Evolutionary conservation across 2,888 invertebrate species (phyloP).

Genomic region (Leptinotarsa juncta): DNA sequence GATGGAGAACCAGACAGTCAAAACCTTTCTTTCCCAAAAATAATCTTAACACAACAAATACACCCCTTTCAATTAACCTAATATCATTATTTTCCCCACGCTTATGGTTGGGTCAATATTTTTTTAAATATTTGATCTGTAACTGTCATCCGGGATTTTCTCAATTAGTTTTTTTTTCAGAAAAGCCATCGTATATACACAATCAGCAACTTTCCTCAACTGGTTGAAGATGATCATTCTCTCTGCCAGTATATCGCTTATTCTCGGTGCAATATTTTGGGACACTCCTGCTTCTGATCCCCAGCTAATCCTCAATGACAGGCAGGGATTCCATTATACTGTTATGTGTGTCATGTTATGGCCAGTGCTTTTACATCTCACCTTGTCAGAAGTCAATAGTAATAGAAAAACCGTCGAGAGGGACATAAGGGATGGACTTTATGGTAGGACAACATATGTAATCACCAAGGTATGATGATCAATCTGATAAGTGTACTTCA

Average conservation of each 20-base stretch:
- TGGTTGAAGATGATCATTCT: slow-evolving; percentile 83
- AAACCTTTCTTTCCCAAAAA: no score
- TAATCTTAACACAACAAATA: no score
- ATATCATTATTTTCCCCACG: no score
- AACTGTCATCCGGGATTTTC: no score
- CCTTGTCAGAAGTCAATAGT: slow-evolving; percentile 70
- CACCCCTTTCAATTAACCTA: no score
- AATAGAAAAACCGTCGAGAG: slow-evolving; percentile 77
- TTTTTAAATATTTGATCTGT: no score
- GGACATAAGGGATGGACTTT: slow-evolving; percentile 84
- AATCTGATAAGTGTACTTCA: no score
- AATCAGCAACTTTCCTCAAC: slow-evolving; percentile 84
- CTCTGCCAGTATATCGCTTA: slow-evolving; percentile 84
- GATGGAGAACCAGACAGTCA: no score
- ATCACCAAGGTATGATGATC: slow-evolving; percentile 76
- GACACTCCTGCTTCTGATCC: slow-evolving; percentile 84
- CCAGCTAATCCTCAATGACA: slow-evolving; percentile 78
- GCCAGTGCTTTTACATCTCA: slow-evolving; percentile 79
- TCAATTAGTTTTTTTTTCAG: slow-evolving; percentile 60
- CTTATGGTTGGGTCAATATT: no score
- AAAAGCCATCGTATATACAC: slow-evolving; percentile 81
- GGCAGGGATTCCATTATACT: slow-evolving; percentile 86
- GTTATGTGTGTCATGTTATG: slow-evolving; percentile 82
- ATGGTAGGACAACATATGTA: slow-evolving; percentile 82
- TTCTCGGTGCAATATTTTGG: slow-evolving; percentile 91